Base-by-base conservation (phyloP, 2,797 vertebrate species). In the Schizopygopsis malacanthus region DNA sequence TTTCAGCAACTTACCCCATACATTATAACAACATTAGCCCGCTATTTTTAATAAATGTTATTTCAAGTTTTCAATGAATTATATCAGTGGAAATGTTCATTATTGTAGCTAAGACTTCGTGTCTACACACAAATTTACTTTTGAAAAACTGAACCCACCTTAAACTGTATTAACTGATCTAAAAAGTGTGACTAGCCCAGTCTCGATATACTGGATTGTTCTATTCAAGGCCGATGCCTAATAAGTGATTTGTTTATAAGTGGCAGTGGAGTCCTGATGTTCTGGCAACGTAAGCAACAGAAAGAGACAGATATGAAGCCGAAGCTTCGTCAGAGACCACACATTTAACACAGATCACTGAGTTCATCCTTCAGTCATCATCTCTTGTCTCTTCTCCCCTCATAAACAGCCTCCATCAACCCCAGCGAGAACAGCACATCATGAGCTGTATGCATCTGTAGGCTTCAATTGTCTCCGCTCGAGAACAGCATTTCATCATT, bases 301-400 rank as follows among this genome's bases (percentile, higher is more conserved):
- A 86, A 79, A 90, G 88, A 45, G 89, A 84, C 86, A 84, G 82
- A 87, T 86, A 79, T n/a, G 79, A 79, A 63, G 65, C 52, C 33
- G 10, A 78, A 71, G 73, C 47, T 73, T 77, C 33, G 63, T 89
- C 80, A 76, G 59, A 79, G 80, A 54, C 25, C 78, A 81, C 86
- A 83, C 5, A 79, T 90, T 90, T 87, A 76, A 67, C 50, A 88
- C 78, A 88, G 81, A 90, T 88, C 82, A 91, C 65, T 82, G 25
- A 89, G 85, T 56, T 25, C n/a, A 20, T 69, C 6, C 25, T 81
- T 41, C 71, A 81, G 12, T 70, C 59, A 59, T 78, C 28, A 45
- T 9, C 37, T 67, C 54, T 41, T 18, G 39, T 11, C 12, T 86
- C 28, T 1, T 82, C 28, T 39, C 87, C n/a, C 37, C 76, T 83